Evolutionary conservation across 53 echinoderm and acorn worm genomes (phyloP), one percentile per base, ranked within the genome.

Genomic region (Luidia sarsii): DNA sequence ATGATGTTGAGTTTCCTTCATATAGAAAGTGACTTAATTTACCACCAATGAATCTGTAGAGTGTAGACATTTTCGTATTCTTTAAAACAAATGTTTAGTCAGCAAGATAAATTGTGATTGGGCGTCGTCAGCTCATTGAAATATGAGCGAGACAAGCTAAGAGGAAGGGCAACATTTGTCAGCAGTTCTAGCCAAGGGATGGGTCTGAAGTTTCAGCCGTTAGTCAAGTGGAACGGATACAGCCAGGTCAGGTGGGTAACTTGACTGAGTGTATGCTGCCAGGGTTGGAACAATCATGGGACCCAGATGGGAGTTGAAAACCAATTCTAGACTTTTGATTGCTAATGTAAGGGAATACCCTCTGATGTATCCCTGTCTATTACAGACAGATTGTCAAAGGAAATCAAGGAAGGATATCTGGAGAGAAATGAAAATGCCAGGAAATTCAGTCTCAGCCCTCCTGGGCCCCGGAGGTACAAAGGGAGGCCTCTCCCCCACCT

Each of bases 121-220:
- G 59, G 77, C 46, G 77, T 59, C 16, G 77, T 24, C 70, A 18
- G 77, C 59, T 60, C 59, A 77, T 41, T 77, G 59, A 29, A 22
- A 41, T 36, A 43, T 13, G 46, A 67, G 16, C 25, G 15, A 61
- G 60, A 77, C 77, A 77, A 10, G 39, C 55, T 59, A n/a, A 50
- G 25, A 29, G 77, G 61, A 46, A 61, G 43, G 60, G 20, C 41
- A 6, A 13, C 24, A 77, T 59, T 41, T 48, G 59, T 59, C 41
- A 61, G 45, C 48, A 45, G 77, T 48, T 20, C 11, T 9, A 36
- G 45, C 61, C 48, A 45, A 3, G 30, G 77, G 77, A 77, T 7
- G 30, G 22, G 61, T 61, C 77, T 77, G 59, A 19, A 41, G 29
- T 77, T 57, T 29, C 30, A 14, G 13, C 35, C 33, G 34, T n/a